Evolutionary conservation across 2,113 vertebrate genomes (phyloP).

Genomic region (Thymallus thymallus): DNA sequence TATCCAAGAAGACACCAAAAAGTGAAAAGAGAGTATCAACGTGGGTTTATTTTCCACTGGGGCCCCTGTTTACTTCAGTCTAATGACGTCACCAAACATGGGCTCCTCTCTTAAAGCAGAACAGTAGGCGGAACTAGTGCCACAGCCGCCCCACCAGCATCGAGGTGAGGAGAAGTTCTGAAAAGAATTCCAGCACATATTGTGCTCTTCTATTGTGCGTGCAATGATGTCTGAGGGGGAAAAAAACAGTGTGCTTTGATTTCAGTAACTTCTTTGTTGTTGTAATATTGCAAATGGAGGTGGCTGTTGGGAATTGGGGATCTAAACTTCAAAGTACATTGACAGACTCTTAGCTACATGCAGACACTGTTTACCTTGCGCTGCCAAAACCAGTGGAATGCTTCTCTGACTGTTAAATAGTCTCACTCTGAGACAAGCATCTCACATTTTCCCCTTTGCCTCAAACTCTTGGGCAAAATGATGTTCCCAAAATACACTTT

Average conservation of each 20-base stretch:
- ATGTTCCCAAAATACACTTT: conserved; percentile 20
- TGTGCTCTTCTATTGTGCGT: too few species aligned
- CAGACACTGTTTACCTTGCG: conserved; percentile 17
- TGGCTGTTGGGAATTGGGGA: too few species aligned
- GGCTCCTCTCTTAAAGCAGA: not conserved
- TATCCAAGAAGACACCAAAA: not conserved
- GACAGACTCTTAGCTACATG: conserved; percentile 12
- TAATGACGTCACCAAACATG: conserved; percentile 53
- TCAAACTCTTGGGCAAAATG: not conserved
- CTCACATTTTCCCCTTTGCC: conserved; percentile 31
- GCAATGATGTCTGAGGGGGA: too few species aligned
- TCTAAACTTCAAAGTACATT: conserved; percentile 2
- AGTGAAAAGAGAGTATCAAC: not conserved
- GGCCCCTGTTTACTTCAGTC: conserved; percentile 32
- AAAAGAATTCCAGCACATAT: too few species aligned
- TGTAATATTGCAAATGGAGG: too few species aligned
- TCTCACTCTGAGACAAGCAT: conserved; percentile 27
- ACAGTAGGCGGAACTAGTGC: too few species aligned
- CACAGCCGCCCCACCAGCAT: too few species aligned
- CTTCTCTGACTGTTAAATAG: not conserved
- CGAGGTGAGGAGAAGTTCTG: too few species aligned
- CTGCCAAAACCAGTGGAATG: conserved; percentile 27
- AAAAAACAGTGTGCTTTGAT: too few species aligned
- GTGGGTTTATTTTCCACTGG: conserved; percentile 37
- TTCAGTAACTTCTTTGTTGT: not conserved